These are phyloP conservation scores for Acleris cristana DNA, from an alignment of 2,888 invertebrate genomes.

Conservation along the genomic window DNA sequence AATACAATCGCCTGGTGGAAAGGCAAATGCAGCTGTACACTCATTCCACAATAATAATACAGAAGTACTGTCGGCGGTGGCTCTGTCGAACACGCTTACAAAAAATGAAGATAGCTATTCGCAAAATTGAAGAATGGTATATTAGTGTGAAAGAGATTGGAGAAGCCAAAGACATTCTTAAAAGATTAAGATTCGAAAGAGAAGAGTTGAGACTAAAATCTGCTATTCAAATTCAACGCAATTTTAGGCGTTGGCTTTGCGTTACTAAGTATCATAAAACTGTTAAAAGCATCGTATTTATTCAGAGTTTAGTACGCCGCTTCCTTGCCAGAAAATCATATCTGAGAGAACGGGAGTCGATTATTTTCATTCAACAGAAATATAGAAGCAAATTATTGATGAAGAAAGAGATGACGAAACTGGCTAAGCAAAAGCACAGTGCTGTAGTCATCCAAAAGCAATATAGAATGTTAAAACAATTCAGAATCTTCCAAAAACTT, in stretches of 20 bases:
- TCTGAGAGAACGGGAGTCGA: constrained; percentile 52
- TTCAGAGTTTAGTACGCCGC: constrained; percentile 61
- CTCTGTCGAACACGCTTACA: constrained; percentile 55
- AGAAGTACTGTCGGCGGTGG: constrained; percentile 75
- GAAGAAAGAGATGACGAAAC: constrained; percentile 58
- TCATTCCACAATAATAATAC: constrained; percentile 61
- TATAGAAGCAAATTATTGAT: constrained; percentile 69
- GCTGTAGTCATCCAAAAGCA: constrained; percentile 71
- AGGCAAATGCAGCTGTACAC: constrained; percentile 65
- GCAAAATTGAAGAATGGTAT: constrained; percentile 81
- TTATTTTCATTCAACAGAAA: constrained; percentile 61
- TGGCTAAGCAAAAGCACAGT: constrained; percentile 51
- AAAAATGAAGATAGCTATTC: constrained; percentile 65
- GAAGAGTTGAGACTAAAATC: constrained; percentile 54
- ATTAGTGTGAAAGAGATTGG: constrained; percentile 59
- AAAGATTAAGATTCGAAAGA: constrained; percentile 52
- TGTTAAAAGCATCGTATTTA: constrained; percentile 52
- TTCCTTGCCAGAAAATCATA: constrained; percentile 59
- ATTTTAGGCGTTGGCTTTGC: constrained; percentile 65
- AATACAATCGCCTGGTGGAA: constrained; percentile 67
- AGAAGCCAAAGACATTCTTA: constrained; percentile 57
- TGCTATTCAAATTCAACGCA: constrained; percentile 61
- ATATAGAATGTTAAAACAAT: constrained; percentile 64
- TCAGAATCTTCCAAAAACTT: constrained; percentile 49
- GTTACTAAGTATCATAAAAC: constrained; percentile 52